These are phyloP conservation scores for Toxotes chatareus DNA, from an alignment of 2,113 vertebrate species.

Conservation along the genomic window DNA sequence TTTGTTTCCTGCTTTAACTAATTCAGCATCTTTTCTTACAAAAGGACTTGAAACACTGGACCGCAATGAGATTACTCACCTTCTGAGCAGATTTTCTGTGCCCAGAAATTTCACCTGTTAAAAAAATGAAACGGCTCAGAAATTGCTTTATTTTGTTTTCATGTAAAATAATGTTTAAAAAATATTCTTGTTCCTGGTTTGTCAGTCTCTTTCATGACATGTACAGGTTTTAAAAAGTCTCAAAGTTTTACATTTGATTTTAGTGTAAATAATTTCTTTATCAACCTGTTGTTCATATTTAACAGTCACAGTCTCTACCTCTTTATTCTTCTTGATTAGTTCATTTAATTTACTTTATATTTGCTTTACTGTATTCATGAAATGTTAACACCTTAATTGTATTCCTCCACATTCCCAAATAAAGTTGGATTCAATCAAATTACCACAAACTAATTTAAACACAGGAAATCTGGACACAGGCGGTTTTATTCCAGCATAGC, in stretches of 20 bases:
- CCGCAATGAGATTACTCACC: slow-evolving; percentile 20
- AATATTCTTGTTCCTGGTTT: not conserved
- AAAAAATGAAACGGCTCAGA: not conserved
- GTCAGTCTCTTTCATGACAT: not conserved
- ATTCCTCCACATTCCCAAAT: no score
- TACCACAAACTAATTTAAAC: no score
- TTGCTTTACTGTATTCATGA: no score
- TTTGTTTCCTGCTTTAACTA: slow-evolving; percentile 63
- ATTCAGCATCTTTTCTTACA: slow-evolving; percentile 66
- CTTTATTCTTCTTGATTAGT: no score
- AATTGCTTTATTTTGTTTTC: slow-evolving; percentile 3
- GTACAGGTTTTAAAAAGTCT: not conserved
- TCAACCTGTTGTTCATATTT: no score
- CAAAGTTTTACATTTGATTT: no score
- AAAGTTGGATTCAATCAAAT: no score
- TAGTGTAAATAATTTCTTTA: no score
- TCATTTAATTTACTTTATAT: no score
- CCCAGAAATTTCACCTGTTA: slow-evolving; percentile 29
- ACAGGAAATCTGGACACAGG: no score
- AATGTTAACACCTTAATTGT: no score
- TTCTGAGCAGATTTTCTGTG: slow-evolving; percentile 10
- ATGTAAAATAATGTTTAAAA: not conserved
- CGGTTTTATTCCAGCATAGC: not conserved
- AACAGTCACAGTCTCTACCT: no score
- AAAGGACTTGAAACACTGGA: slow-evolving; percentile 45